phyloP scores from a whole-genome alignment of 2,113 vertebrate species.

The Chiloscyllium plagiosum region DNA sequence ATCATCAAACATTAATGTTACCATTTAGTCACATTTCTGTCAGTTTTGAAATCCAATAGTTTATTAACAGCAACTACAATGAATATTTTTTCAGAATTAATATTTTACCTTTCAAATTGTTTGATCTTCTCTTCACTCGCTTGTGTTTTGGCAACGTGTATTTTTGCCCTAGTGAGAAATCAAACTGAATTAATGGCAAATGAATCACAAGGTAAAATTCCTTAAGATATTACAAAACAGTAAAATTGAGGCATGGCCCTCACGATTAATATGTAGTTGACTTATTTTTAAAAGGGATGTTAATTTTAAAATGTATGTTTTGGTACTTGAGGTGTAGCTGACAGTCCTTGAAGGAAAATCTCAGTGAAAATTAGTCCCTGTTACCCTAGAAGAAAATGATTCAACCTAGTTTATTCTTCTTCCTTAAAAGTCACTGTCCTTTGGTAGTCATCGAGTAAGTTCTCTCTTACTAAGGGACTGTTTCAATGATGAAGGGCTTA shows the following conservation, averaged over 20 bases:
- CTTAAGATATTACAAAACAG: slow-evolving; percentile 45
- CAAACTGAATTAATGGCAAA: slow-evolving; percentile 56
- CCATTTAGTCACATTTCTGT: neutral
- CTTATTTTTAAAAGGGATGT: neutral
- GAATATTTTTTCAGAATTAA: neutral
- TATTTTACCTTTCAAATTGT: slow-evolving; percentile 55
- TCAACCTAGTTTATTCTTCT: neutral
- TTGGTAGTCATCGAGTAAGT: neutral
- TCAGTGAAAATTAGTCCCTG: neutral
- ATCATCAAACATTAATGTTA: no score
- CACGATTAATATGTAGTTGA: neutral
- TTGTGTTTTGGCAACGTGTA: slow-evolving; percentile 42
- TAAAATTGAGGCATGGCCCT: neutral
- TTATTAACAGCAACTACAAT: neutral
- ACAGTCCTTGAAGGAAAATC: neutral
- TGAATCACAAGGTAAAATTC: slow-evolving; percentile 51
- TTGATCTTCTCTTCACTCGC: slow-evolving; percentile 66
- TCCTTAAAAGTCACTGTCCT: neutral
- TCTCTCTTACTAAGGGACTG: neutral
- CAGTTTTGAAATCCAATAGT: neutral
- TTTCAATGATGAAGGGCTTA: neutral
- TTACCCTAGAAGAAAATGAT: neutral
- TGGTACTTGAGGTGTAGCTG: neutral
- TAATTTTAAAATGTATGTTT: neutral
- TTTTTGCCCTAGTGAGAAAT: neutral